Percentiles rank a stretch among this genome's conserved stretches.
Evolutionary conservation across 1,140 invertebrate species (phyloP).

Genomic region (Zaprionus ornatus): DNA sequence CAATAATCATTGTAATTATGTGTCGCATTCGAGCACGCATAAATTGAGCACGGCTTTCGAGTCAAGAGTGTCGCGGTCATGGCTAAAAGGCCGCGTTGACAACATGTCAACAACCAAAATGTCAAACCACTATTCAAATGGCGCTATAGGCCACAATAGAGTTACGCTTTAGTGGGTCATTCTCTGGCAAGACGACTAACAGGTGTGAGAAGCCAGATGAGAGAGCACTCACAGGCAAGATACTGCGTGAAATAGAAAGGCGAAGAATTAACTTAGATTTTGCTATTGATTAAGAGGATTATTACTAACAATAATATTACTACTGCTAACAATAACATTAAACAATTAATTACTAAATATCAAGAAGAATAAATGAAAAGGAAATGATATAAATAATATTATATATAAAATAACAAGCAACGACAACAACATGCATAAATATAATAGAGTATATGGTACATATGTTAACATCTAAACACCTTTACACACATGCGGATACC

Average conservation of each 20-base stretch:
- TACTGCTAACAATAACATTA: too few relatives aligned
- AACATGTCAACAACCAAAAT: constrained; percentile 20
- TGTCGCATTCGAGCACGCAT: constrained; percentile 55
- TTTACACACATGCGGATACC: too few relatives aligned
- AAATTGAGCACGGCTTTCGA: constrained; percentile 45
- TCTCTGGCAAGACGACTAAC: neutral
- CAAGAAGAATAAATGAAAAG: too few relatives aligned
- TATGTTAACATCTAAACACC: too few relatives aligned
- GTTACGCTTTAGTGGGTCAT: neutral
- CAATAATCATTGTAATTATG: constrained; percentile 56
- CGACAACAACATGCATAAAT: too few relatives aligned
- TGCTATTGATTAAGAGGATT: neutral
- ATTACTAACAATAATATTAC: neutral
- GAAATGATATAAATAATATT: too few relatives aligned
- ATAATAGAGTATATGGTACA: too few relatives aligned
- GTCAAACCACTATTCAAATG: constrained; percentile 21
- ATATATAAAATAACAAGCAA: too few relatives aligned
- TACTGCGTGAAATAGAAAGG: neutral
- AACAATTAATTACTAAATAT: too few relatives aligned
- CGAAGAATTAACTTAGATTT: neutral
- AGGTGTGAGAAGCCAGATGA: neutral
- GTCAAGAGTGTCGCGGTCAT: constrained; percentile 62
- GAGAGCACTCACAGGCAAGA: neutral
- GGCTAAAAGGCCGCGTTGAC: constrained; percentile 36
- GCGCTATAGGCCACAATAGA: neutral